A percentile compares a stretch with the other conserved stretches of the same genome.
Evolutionary conservation across 53 echinoderm and acorn worm genomes (phyloP).

Genomic region (Pentamera pediparva): DNA sequence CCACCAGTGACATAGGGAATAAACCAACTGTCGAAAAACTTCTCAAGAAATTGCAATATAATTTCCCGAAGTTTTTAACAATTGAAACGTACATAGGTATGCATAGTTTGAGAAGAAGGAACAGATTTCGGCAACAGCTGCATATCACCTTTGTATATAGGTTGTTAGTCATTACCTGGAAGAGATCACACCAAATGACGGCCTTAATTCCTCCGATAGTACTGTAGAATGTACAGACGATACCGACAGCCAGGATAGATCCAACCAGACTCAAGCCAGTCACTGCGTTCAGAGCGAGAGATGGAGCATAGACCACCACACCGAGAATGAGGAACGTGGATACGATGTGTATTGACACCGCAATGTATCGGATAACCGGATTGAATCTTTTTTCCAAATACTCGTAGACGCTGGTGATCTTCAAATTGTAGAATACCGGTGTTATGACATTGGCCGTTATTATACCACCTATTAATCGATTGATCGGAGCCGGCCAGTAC

Average conservation of each 20-base stretch:
- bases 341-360: not conserved
- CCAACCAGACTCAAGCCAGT: conserved; percentile 1
- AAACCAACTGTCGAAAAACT: no score
- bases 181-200: conserved; percentile 3
- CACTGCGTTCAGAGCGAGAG: conserved; percentile 11
- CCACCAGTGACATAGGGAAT: no score
- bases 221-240: conserved; percentile 14
- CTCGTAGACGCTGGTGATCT: conserved; percentile 20
- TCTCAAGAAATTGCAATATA: no score
- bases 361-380: not conserved
- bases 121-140: no score
- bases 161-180: conserved; percentile 20
- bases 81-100: no score
- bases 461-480: not conserved
- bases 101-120: no score
- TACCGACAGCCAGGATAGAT: conserved; percentile 14
- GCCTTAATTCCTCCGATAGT: conserved; percentile 15
- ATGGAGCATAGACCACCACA: conserved; percentile 8
- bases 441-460: not conserved
- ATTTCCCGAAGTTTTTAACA: no score
- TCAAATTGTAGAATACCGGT: conserved; percentile 21
- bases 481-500: not conserved
- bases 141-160: no score
- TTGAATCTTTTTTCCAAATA: conserved; percentile 20
- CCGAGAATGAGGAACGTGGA: not conserved